Base-by-base conservation (phyloP, 2,797 vertebrate genomes). In the Pipistrellus pipistrellus region DNA sequence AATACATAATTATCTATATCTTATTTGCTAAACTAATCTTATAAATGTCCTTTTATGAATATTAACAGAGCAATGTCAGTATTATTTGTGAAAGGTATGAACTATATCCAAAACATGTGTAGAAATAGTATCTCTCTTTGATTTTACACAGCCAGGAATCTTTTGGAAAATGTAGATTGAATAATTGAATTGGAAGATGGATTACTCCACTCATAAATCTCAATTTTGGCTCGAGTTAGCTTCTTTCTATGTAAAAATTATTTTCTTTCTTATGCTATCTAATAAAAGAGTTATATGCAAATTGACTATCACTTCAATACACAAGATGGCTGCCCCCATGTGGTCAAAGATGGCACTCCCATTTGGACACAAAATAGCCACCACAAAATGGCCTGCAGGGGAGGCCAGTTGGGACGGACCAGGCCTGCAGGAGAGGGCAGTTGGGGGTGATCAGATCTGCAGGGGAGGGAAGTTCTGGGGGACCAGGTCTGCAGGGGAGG, bases 21-120 rank as follows among this genome's bases (percentile, higher is more conserved):
- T 87, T 97, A n/a, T 89, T 94, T 98, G 82, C 68, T 90, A 93
- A 95, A 55, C 44, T 72, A 82, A 96, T 94, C 95, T 97, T 98
- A 94, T 97, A 97, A 97, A 97, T 97, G 27, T 88, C 30, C 55
- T 86, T 18, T 23, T 92, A 76, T 71, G 69, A 71, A 85, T 92
- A 90, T 77, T 96, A 96, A 89, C 53, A 85, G 81, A 71, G 48
- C 76, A 97, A 97, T 57, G 3, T 73, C 53, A 71, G 4, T 44
- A 95, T 95, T 97, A 90, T 93, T 85, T 94, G 20, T 96, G 83
- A 98, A 95, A 84, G 95, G 41, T 73, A 96, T 91, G 53, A 71
- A n/a, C 35, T 93, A 12, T 15, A 15, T 3, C 44, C 32, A 96
- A 92, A 97, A 88, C 53, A 87, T 41, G 1, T 94, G 53, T 35